Base-by-base conservation (phyloP, 2,113 vertebrate species). In the Merops nubicus region DNA sequence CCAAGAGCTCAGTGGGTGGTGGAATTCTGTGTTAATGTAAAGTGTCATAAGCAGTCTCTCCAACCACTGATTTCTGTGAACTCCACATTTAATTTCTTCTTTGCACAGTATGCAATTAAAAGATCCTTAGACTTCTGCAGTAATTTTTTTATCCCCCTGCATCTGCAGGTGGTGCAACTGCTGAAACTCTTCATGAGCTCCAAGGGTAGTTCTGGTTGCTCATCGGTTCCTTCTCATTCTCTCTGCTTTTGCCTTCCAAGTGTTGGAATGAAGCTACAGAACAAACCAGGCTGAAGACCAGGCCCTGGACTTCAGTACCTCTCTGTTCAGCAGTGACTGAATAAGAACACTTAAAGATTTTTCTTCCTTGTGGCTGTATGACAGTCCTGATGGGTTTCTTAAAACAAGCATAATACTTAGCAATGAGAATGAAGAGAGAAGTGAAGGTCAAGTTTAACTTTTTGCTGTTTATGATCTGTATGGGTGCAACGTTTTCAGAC, bases 11-110 rank as follows among this genome's bases (percentile, higher is more conserved):
- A 86, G 93, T 96, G 95, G 95, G 95, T 96, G 95, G 95, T 95
- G 93, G 93, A 96, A 96, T 96, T 91, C 95, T 96, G 92, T 97
- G 93, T 93, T 96, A 96, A 97, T 93, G 90, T 95, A 96, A 97
- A 94, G 96, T 95, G 95, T 96, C 93, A 95, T 96, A 96, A 97
- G 96, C 92, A 95, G 75, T 97, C 90, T 95, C 94, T 96, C 92
- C 95, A 95, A 96, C 95, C 78, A 76, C 95, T 92, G 96, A 97
- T 96, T 94, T 96, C 91, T 96, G 93, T 97, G 93, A 97, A 96
- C 92, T 97, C 90, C 92, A 90, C 67, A 48, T 95, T 96, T 96
- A 96, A 96, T 95, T 96, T 93, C 67, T 85, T 34, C 88, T 91
- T 80, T 91, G 88, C 90, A 74, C 80, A 94, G 92, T 80, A 59